Evolutionary conservation across 2,797 vertebrate genomes (phyloP), one percentile per base, ranked within the genome.

Genomic region (Etheostoma perlongum): DNA sequence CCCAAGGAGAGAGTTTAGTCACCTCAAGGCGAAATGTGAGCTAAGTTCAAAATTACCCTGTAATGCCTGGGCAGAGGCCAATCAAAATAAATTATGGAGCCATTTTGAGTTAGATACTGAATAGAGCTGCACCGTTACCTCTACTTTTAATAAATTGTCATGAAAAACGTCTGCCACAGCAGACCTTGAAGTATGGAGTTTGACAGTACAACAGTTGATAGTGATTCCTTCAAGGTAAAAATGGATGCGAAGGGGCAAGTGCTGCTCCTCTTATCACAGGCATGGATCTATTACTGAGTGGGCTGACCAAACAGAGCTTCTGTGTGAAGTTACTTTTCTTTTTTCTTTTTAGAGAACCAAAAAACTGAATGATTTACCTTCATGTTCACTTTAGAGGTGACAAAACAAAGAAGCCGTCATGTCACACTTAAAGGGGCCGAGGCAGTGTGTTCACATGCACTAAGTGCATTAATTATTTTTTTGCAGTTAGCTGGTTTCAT

Each of bases 1-100:
- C 86, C 74, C 67, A 63, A 66, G 61, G 77, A 82, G 77, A 82
- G 42, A 36, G 48, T 85, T 85, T 83, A 89, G 89, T 88, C 84
- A 84, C 83, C 71, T 75, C 72, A 79, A 76, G 73, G 71, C 88
- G 59, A 89, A 76, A 83, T 79, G 64, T 79, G 70, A 77, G 74
- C 66, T 59, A 72, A 62, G 44, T 84, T 84, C 58, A 71, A 47
- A 81, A 82, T 82, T 21, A 63, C 44, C 4, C 65, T 61, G 57
- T 67, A 63, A 70, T 58, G 53, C 52, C 42, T 47, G 4, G 14
- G 54, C 52, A 57, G 66, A 63, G 48, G 61, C n/a, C 42, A 76
- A 67, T 58, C 57, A 18, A 44, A 71, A 72, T 74, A 27, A 59
- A 70, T 66, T 59, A 74, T 36, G 2, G 62, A 60, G 62, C 40